phyloP scores from a whole-genome alignment of 2,888 invertebrate species.

The Plebejus melissa region DNA sequence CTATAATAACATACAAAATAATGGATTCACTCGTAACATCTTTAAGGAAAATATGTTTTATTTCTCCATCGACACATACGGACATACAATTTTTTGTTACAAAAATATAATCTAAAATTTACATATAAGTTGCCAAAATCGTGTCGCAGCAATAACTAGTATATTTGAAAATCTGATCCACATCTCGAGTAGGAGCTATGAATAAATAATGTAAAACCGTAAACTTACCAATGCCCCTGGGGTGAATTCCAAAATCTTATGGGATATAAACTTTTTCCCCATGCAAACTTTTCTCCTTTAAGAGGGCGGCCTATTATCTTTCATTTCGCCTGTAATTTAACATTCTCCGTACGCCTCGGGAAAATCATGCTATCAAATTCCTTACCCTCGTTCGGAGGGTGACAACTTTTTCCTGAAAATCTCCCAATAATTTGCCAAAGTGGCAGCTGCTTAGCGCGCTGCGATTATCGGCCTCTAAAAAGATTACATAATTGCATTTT shows the following conservation, averaged over 20 bases:
- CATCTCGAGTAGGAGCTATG: conserved; percentile 51
- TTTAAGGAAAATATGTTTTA: neutral
- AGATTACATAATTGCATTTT: conserved; percentile 50
- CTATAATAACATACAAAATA: neutral
- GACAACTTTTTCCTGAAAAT: conserved; percentile 73
- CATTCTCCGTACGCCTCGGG: conserved; percentile 67
- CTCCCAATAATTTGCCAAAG: conserved; percentile 76
- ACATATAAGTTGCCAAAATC: conserved; percentile 8
- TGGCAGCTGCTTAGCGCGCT: conserved; percentile 74
- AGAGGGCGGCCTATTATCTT: conserved; percentile 74
- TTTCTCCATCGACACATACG: neutral
- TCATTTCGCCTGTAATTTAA: conserved; percentile 77
- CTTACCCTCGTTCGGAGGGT: conserved; percentile 61
- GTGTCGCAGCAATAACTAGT: conserved; percentile 24
- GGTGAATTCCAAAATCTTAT: conserved; percentile 68
- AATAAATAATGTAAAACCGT: conserved; percentile 68
- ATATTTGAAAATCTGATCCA: conserved; percentile 27
- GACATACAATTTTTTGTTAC: neutral
- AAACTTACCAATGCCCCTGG: conserved; percentile 49
- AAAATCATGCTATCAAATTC: conserved; percentile 76
- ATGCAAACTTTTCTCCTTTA: conserved; percentile 60
- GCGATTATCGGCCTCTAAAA: conserved; percentile 72
- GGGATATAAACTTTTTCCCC: conserved; percentile 66
- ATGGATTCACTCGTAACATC: neutral
- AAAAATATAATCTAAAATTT: conserved; percentile 6